These are phyloP conservation scores for Diorhabda carinulata DNA, from an alignment of 1,140 invertebrate species.

Conservation along the genomic window DNA sequence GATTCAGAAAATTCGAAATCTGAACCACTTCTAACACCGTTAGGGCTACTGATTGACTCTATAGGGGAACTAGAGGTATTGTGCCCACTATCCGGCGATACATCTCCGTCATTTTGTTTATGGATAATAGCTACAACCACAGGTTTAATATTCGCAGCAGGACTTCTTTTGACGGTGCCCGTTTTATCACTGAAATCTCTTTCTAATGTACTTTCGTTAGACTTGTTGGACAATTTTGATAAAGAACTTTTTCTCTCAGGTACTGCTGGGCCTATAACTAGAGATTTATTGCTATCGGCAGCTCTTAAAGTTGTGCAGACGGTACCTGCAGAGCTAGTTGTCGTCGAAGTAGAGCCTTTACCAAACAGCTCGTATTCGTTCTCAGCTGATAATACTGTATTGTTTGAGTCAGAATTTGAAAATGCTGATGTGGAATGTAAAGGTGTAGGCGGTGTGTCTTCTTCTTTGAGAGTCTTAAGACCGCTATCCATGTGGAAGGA, in stretches of 20 bases:
- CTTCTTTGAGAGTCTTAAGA: slow-evolving; percentile 77
- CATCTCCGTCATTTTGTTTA: slow-evolving; percentile 60
- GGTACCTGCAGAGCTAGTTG: slow-evolving; percentile 83
- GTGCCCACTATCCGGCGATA: slow-evolving; percentile 73
- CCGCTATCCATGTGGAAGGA: slow-evolving; percentile 96
- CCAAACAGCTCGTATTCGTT: slow-evolving; percentile 88
- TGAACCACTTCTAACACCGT: slow-evolving; percentile 63
- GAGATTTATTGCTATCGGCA: slow-evolving; percentile 54
- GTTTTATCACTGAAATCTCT: slow-evolving; percentile 55
- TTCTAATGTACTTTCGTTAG: slow-evolving; percentile 55
- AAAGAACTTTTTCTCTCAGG: slow-evolving; percentile 72
- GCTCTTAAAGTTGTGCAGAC: slow-evolving; percentile 77
- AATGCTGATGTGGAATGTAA: slow-evolving; percentile 60
- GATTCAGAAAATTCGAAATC: slow-evolving; percentile 76
- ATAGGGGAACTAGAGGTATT: slow-evolving; percentile 78
- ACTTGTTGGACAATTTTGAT: slow-evolving; percentile 46
- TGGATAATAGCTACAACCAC: slow-evolving; percentile 57
- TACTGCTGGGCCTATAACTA: slow-evolving; percentile 62
- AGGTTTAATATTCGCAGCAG: slow-evolving; percentile 50
- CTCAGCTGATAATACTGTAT: slow-evolving; percentile 63
- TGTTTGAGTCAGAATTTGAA: slow-evolving; percentile 53
- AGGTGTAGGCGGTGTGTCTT: slow-evolving; percentile 64
- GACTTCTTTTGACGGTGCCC: slow-evolving; percentile 56
- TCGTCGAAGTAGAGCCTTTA: slow-evolving; percentile 82
- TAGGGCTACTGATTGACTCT: slow-evolving; percentile 65